A percentile compares a stretch with the other conserved stretches of the same genome.
Conservation (phyloP, 2,888 invertebrate genomes). For the Erannis defoliaria region DNA sequence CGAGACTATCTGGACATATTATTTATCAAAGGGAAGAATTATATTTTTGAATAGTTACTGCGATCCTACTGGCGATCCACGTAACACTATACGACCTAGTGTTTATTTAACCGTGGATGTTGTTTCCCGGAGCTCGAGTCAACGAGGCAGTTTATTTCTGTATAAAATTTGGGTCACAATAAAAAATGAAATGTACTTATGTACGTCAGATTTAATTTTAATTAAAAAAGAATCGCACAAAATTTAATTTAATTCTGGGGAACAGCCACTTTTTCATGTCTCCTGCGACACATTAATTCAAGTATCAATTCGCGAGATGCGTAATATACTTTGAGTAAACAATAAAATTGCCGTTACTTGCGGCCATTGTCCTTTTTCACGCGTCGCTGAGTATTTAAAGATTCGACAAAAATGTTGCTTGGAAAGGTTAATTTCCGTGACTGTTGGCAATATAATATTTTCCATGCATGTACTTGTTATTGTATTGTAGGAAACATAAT, state of each 20-base stretch:
- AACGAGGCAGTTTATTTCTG: slow-evolving; percentile 26
- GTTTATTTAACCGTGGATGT: slow-evolving; percentile 9
- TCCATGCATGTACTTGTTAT: slow-evolving; percentile 5
- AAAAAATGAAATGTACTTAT: slow-evolving; percentile 2
- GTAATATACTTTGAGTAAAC: slow-evolving; percentile 13
- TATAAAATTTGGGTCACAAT: slow-evolving; percentile 18
- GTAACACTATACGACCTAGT: slow-evolving; percentile 1
- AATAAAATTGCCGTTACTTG: slow-evolving; percentile 11
- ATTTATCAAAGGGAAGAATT: no score
- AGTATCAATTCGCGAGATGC: slow-evolving; percentile 14
- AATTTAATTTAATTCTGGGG: neutral
- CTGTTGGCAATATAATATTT: slow-evolving; percentile 3
- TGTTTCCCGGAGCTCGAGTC: slow-evolving; percentile 7
- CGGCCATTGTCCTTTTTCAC: slow-evolving; percentile 19
- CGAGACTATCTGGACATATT: no score
- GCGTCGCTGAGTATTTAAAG: slow-evolving; percentile 16
- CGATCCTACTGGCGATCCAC: neutral
- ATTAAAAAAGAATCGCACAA: slow-evolving; percentile 1
- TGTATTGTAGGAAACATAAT: slow-evolving; percentile 14
- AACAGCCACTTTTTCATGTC: neutral
- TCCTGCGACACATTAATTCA: slow-evolving; percentile 3
- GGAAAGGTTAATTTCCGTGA: slow-evolving; percentile 10
- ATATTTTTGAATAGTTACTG: neutral
- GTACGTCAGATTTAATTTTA: slow-evolving; percentile 1
- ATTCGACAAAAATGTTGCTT: slow-evolving; percentile 6